Evolutionary conservation across 1,140 invertebrate genomes (phyloP).

Genomic region (Rhagoletis zephyria): DNA sequence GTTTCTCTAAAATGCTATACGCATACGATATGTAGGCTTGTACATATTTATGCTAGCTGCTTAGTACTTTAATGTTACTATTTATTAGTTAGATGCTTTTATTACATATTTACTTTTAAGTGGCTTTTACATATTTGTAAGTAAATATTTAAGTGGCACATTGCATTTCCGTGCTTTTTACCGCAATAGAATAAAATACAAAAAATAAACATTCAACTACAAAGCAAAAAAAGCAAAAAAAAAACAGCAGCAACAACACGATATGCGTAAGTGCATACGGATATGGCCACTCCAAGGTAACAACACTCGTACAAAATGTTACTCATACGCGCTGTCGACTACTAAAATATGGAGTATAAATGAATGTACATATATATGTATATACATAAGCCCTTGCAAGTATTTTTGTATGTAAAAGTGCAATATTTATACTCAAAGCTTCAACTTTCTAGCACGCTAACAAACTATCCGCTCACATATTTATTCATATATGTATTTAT

Average conservation of each 20-base stretch:
- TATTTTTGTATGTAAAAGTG: too few relatives aligned
- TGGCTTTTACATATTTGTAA: not conserved
- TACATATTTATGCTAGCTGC: too few relatives aligned
- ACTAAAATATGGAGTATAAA: too few relatives aligned
- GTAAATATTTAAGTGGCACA: constrained; percentile 13
- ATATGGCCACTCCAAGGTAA: constrained; percentile 10
- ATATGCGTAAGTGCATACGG: constrained; percentile 24
- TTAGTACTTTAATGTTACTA: not conserved
- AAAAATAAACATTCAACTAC: not conserved
- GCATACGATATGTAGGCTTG: too few relatives aligned
- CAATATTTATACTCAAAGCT: too few relatives aligned
- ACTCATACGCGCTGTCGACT: constrained; percentile 27
- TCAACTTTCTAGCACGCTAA: not conserved
- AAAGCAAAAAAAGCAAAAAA: not conserved
- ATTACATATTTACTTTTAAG: not conserved
- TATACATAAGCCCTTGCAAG: not conserved
- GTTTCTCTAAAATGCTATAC: too few relatives aligned
- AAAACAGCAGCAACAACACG: not conserved
- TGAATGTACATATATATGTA: not conserved
- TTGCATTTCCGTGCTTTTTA: constrained; percentile 30
- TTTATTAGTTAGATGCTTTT: not conserved
- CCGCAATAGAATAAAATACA: not conserved
- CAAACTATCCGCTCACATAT: not conserved
- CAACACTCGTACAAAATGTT: constrained; percentile 29
- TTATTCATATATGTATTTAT: not conserved